These are phyloP conservation scores for Mycalesis mineus DNA, from an alignment of 2,888 invertebrate genomes.

Conservation along the genomic window DNA sequence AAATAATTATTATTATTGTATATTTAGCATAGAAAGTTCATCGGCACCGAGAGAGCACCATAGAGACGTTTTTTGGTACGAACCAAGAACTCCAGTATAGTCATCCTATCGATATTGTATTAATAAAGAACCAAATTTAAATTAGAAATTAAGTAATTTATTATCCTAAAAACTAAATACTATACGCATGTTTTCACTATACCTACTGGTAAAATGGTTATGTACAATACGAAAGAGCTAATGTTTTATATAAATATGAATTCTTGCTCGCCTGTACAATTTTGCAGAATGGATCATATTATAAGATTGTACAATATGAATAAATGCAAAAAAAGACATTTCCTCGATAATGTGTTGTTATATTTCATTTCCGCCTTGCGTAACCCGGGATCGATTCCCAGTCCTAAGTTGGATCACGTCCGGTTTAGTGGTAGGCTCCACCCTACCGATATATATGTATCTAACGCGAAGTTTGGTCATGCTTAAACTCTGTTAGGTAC, in stretches of 20 bases:
- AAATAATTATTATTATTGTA: conserved; percentile 50
- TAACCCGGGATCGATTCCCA: too few relatives aligned
- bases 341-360: conserved; percentile 54
- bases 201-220: conserved; percentile 75
- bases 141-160: conserved; percentile 79
- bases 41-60: conserved; percentile 72
- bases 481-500: too few relatives aligned
- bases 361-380: conserved; percentile 18
- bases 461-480: too few relatives aligned
- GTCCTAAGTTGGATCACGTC: too few relatives aligned
- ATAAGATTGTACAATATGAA: conserved; percentile 79
- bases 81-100: conserved; percentile 74
- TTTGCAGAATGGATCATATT: conserved; percentile 79
- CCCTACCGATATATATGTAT: too few relatives aligned
- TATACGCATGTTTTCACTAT: conserved; percentile 80
- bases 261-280: conserved; percentile 80
- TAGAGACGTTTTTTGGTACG: conserved; percentile 58
- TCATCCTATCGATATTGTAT: conserved; percentile 78
- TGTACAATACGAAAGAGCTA: conserved; percentile 78
- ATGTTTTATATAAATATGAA: conserved; percentile 80
- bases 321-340: conserved; percentile 78
- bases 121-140: conserved; percentile 79
- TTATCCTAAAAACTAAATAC: conserved; percentile 77
- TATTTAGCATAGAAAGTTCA: conserved; percentile 76
- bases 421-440: too few relatives aligned